Conservation (phyloP, 2,888 invertebrate genomes). For the Watsonalla binaria region DNA sequence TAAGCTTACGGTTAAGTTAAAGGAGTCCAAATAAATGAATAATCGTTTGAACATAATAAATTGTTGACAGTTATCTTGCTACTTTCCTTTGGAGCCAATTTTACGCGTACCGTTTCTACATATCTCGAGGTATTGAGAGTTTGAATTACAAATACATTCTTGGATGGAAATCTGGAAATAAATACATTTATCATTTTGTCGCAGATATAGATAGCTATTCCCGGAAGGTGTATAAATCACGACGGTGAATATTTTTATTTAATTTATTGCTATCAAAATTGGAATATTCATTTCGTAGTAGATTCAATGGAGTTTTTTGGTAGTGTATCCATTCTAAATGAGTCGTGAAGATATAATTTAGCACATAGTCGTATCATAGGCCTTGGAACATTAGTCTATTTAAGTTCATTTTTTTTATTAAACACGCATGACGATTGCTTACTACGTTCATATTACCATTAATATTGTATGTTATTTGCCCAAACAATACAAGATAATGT, state of each 20-base stretch:
- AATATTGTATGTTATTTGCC: too few relatives aligned
- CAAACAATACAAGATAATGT: too few relatives aligned
- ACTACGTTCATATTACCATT: too few relatives aligned
- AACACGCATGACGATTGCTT: too few relatives aligned
- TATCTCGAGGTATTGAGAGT: conserved; percentile 21
- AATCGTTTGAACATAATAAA: neutral
- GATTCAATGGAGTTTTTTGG: neutral
- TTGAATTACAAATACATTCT: conserved; percentile 26
- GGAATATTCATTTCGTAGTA: neutral
- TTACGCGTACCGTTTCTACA: conserved; percentile 17
- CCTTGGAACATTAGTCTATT: too few relatives aligned
- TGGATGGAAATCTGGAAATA: conserved; percentile 19
- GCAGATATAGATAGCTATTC: neutral
- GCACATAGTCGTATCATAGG: too few relatives aligned
- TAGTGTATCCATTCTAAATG: too few relatives aligned
- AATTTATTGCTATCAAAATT: neutral
- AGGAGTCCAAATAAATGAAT: conserved; percentile 2
- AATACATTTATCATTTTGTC: conserved; percentile 16
- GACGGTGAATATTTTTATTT: neutral
- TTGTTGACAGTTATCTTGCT: neutral
- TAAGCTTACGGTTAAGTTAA: conserved; percentile 5
- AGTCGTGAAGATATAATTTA: too few relatives aligned
- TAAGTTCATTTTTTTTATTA: too few relatives aligned
- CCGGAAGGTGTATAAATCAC: neutral
- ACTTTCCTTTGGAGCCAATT: conserved; percentile 12